Conservation (phyloP, 1,140 invertebrate genomes). For the Caligus rogercresseyi region DNA sequence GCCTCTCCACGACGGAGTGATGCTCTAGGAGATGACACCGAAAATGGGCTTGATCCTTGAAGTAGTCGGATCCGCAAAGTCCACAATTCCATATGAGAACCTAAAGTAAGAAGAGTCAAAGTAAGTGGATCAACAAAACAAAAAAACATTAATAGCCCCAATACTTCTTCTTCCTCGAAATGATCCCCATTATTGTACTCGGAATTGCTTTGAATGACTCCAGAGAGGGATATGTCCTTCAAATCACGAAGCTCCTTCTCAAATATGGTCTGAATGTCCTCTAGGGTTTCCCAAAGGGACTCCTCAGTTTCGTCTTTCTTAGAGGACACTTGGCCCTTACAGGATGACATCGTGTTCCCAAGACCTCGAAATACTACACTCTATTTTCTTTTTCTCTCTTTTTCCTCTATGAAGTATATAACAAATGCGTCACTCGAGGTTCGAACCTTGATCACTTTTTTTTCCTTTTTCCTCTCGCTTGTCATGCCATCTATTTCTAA, state of each 20-base stretch:
- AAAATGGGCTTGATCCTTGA: not conserved
- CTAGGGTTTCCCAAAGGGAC: not conserved
- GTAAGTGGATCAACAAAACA: too few species aligned
- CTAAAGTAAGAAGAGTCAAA: not conserved
- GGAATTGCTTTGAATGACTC: not conserved
- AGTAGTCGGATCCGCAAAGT: not conserved
- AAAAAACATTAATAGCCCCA: not conserved
- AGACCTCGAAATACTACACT: too few species aligned
- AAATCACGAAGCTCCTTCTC: not conserved
- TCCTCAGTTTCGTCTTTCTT: not conserved
- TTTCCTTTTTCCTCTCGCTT: too few species aligned
- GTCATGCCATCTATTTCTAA: not conserved
- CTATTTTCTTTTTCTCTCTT: conserved; percentile 19
- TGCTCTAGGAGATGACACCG: not conserved
- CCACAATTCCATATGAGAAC: not conserved
- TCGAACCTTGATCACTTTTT: not conserved
- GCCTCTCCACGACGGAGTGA: not conserved
- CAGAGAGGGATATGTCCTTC: not conserved
- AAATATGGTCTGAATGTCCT: not conserved
- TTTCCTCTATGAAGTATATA: conserved; percentile 27
- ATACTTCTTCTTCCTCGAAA: not conserved
- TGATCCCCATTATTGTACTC: not conserved
- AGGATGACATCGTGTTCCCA: too few species aligned
- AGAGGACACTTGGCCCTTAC: not conserved
- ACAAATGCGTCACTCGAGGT: conserved; percentile 27